phyloP scores from a whole-genome alignment of 2,797 vertebrate genomes.

The Acipenser oxyrinchus region DNA sequence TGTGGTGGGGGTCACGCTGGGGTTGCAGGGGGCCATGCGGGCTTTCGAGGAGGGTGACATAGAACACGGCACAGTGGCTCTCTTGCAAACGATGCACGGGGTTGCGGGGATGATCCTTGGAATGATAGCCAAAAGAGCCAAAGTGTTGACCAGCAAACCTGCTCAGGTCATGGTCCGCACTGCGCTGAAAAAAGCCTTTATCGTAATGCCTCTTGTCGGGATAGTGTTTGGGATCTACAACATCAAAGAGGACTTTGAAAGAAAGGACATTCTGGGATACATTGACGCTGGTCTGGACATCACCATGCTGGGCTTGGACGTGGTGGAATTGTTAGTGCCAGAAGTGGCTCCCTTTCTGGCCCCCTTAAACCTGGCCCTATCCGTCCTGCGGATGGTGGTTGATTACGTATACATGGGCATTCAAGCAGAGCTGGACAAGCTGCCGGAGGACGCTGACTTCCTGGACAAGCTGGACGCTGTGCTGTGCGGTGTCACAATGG shows the following conservation, averaged over 20 bases:
- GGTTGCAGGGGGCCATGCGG: slow-evolving; percentile 23
- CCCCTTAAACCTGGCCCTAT: slow-evolving; percentile 24
- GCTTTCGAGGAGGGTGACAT: slow-evolving; percentile 33
- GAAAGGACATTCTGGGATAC: slow-evolving; percentile 17
- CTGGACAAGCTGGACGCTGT: slow-evolving; percentile 20
- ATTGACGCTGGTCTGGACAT: slow-evolving; percentile 19
- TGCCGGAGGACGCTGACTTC: slow-evolving; percentile 22
- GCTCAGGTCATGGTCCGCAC: slow-evolving; percentile 13
- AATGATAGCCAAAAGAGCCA: slow-evolving; percentile 22
- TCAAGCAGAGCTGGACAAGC: slow-evolving; percentile 21
- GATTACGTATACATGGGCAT: slow-evolving; percentile 32
- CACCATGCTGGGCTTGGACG: background rate
- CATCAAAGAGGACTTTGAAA: slow-evolving; percentile 5
- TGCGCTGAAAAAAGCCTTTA: background rate
- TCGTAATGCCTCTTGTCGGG: slow-evolving; percentile 26
- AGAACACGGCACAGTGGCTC: slow-evolving; percentile 10
- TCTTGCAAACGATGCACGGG: slow-evolving; percentile 29
- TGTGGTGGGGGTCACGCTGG: slow-evolving; percentile 26
- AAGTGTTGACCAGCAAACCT: slow-evolving; percentile 13
- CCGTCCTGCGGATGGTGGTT: slow-evolving; percentile 13
- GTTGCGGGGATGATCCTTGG: slow-evolving; percentile 22
- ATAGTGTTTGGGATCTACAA: slow-evolving; percentile 33
- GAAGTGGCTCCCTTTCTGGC: slow-evolving; percentile 12
- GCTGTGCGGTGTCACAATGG: background rate
- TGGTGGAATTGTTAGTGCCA: slow-evolving; percentile 11